Conservation (phyloP, 2,888 invertebrate species). For the Cerceris ruficornis region DNA sequence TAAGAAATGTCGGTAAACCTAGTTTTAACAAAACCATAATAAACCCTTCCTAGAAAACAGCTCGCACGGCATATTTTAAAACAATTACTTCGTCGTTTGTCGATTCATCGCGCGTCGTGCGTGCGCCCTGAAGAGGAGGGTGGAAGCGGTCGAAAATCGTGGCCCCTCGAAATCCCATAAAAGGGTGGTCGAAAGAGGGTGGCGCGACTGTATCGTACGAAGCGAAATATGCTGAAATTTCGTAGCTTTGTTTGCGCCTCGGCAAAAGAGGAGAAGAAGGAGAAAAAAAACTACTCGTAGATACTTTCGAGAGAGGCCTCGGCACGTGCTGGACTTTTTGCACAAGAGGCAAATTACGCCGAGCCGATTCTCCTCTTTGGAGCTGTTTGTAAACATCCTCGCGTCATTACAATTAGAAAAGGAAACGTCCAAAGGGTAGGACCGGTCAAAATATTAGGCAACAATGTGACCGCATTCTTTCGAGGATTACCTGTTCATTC, state of each 20-base stretch:
- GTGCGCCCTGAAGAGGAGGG: neutral
- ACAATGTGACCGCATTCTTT: conserved; percentile 48
- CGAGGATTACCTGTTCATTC: conserved; percentile 28
- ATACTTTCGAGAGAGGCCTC: conserved; percentile 23
- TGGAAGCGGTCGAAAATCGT: neutral
- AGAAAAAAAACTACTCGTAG: conserved; percentile 15
- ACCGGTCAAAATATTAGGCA: conserved; percentile 46
- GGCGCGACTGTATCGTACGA: conserved; percentile 23
- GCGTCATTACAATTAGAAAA: conserved; percentile 28
- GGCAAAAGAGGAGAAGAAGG: conserved; percentile 13
- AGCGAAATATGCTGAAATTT: conserved; percentile 44
- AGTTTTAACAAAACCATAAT: no score
- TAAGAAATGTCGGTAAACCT: no score
- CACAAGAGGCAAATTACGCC: conserved; percentile 50
- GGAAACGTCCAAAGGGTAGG: conserved; percentile 21
- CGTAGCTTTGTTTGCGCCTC: conserved; percentile 37
- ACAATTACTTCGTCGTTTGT: no score
- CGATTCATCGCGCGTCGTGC: no score
- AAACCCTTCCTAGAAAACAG: no score
- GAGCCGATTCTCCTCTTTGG: conserved; percentile 32
- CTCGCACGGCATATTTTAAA: no score
- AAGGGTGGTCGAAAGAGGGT: conserved; percentile 12
- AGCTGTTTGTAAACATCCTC: conserved; percentile 61
- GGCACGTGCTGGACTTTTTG: conserved; percentile 60
- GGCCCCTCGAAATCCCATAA: neutral